Percentiles rank a stretch among this genome's conserved stretches.
Conservation (phyloP, 2,797 vertebrate genomes). For the Halcyon badia region DNA sequence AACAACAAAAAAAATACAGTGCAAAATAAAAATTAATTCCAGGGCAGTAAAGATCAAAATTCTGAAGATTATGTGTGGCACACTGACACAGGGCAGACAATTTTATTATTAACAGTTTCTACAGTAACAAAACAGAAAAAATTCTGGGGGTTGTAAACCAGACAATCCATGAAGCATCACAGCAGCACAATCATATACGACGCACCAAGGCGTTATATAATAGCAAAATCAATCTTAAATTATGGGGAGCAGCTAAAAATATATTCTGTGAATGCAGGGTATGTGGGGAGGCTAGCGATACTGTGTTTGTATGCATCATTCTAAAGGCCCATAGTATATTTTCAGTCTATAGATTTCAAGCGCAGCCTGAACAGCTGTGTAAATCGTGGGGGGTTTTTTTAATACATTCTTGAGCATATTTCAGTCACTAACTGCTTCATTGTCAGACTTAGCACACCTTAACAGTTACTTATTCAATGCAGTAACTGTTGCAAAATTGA, state of each 20-base stretch:
- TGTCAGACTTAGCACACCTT: not conserved
- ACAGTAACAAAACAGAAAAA: not conserved
- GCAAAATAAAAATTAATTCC: not conserved
- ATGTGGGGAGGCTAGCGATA: not conserved
- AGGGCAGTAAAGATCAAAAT: not conserved
- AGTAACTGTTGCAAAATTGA: not conserved
- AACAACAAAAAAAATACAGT: not conserved
- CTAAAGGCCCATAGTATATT: not conserved
- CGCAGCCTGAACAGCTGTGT: not conserved
- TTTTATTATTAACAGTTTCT: not conserved
- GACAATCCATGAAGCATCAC: slow-evolving; percentile 3
- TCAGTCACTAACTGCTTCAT: not conserved
- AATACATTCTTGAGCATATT: not conserved
- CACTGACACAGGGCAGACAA: not conserved
- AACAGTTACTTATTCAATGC: not conserved
- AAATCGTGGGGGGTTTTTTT: not conserved
- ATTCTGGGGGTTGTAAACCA: not conserved
- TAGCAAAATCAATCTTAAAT: slow-evolving; percentile 46
- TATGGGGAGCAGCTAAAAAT: not conserved
- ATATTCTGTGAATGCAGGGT: not conserved
- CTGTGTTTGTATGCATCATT: not conserved
- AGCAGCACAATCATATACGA: not conserved
- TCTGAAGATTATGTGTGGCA: not conserved
- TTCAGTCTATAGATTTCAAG: not conserved
- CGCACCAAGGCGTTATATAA: slow-evolving; percentile 66